Conservation (phyloP, 2,797 vertebrate species). For the Cuculus canorus region DNA sequence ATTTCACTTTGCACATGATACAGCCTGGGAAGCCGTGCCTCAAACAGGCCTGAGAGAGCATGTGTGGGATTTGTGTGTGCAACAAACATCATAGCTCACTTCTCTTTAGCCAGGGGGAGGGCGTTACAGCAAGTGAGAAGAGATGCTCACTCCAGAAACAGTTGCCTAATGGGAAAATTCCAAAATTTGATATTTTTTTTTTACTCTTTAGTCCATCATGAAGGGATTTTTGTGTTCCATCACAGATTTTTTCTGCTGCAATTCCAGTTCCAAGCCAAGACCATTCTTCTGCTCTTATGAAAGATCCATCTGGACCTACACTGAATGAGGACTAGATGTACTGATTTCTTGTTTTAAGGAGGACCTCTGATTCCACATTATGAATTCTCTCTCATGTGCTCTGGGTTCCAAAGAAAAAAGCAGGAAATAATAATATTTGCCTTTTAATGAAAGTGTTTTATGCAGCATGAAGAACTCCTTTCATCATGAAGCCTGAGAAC, state of each 20-base stretch:
- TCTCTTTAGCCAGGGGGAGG: not conserved
- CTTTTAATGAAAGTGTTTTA: not conserved
- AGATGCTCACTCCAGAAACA: not conserved
- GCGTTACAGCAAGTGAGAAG: not conserved
- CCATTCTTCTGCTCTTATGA: not conserved
- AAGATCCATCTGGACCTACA: not conserved
- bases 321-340: not conserved
- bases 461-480: not conserved
- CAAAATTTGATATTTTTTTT: not conserved
- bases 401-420: not conserved
- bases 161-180: not conserved
- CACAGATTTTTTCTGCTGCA: not conserved
- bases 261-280: not conserved
- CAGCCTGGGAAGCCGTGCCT: conserved; percentile 23
- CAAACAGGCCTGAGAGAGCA: not conserved
- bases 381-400: not conserved
- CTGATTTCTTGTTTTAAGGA: not conserved
- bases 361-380: not conserved
- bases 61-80: not conserved
- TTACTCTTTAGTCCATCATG: not conserved
- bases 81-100: not conserved
- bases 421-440: not conserved
- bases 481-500: not conserved
- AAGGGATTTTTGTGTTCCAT: not conserved
- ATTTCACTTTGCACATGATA: conserved; percentile 64